phyloP scores from a whole-genome alignment of 2,797 vertebrate genomes.

The Limosa lapponica region DNA sequence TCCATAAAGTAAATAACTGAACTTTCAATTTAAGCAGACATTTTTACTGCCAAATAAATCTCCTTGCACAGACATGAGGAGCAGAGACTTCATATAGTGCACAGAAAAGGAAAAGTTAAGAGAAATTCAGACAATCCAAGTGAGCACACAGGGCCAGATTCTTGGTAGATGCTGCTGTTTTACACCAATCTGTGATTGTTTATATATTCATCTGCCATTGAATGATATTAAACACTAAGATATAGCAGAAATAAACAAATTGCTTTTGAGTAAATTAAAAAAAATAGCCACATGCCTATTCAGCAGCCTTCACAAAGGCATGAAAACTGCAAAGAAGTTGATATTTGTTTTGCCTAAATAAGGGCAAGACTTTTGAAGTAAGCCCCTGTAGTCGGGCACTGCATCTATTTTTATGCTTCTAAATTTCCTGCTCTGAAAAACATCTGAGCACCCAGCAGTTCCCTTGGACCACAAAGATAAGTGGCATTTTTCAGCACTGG shows the following conservation, averaged over 20 bases:
- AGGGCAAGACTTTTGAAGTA: not conserved
- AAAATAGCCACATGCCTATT: not conserved
- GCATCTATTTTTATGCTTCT: not conserved
- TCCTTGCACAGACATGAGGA: conserved; percentile 33
- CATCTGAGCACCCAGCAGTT: not conserved
- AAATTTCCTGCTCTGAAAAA: not conserved
- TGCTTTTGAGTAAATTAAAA: not conserved
- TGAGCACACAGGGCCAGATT: not conserved
- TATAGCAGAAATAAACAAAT: not conserved
- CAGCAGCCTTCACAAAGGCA: not conserved
- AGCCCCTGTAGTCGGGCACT: not conserved
- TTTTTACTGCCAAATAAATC: conserved; percentile 65
- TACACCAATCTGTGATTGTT: not conserved
- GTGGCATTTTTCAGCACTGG: not conserved
- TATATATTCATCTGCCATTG: not conserved
- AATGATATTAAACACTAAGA: not conserved
- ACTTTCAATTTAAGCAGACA: conserved; percentile 33
- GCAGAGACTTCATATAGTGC: not conserved
- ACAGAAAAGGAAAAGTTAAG: not conserved
- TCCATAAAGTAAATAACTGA: conserved; percentile 24
- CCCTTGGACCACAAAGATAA: not conserved
- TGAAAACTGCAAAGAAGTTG: not conserved
- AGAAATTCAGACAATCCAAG: not conserved
- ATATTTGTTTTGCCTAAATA: not conserved
- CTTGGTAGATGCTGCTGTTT: not conserved